These are phyloP conservation scores for Melanotaenia boesemani DNA, from an alignment of 2,797 vertebrate genomes.

Conservation along the genomic window DNA sequence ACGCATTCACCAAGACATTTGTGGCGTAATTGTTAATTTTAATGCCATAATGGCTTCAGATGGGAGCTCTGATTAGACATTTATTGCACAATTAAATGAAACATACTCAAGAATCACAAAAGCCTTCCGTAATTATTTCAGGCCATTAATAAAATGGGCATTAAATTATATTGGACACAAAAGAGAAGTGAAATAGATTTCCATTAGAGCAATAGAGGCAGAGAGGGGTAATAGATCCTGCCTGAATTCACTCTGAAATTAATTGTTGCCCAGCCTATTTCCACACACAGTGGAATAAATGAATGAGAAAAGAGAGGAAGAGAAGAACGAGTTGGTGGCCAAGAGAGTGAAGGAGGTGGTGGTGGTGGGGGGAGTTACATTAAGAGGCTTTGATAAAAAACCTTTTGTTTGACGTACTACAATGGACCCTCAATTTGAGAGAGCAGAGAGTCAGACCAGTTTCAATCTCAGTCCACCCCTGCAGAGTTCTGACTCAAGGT, in stretches of 20 bases:
- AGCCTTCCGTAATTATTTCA: constrained; percentile 99
- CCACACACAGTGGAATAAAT: constrained; percentile 99
- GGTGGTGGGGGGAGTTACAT: constrained; percentile 72
- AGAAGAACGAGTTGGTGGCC: constrained; percentile 81
- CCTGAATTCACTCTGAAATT: constrained; percentile 99
- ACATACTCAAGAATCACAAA: constrained; percentile 99
- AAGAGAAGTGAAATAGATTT: constrained; percentile 99
- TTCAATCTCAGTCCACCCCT: constrained; percentile 75
- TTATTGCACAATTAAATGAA: constrained; percentile 99
- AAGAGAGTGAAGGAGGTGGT: constrained; percentile 52
- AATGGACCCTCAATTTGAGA: constrained; percentile 81
- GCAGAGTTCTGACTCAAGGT: constrained; percentile 67
- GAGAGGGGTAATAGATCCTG: constrained; percentile 99
- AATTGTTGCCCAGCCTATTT: constrained; percentile 99
- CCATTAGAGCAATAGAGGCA: constrained; percentile 99
- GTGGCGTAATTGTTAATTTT: constrained; percentile 99
- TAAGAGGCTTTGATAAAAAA: constrained; percentile 85
- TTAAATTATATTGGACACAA: constrained; percentile 99
- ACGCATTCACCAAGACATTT: constrained; percentile 95
- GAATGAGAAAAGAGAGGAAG: constrained; percentile 90
- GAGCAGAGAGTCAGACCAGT: constrained; percentile 70
- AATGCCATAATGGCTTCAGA: constrained; percentile 99
- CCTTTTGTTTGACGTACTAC: constrained; percentile 86
- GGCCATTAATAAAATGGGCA: constrained; percentile 99
- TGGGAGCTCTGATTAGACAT: constrained; percentile 99